Evolutionary conservation across 2,888 invertebrate species (phyloP).

Genomic region (Drosophila bunnanda): DNA sequence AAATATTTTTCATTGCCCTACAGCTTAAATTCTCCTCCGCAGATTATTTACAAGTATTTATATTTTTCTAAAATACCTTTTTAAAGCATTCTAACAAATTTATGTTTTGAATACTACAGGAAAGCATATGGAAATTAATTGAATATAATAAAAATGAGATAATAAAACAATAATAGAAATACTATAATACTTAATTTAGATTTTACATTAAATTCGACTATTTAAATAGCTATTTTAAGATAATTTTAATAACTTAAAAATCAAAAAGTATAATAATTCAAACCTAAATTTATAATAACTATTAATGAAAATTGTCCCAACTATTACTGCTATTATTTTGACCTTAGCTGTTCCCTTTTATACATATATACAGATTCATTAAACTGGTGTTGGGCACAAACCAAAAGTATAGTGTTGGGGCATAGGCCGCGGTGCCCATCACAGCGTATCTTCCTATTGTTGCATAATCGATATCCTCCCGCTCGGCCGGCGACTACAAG

Average conservation of each 20-base stretch:
- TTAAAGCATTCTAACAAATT: not conserved
- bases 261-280: too few relatives aligned
- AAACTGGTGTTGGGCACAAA: constrained; percentile 78
- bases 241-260: not conserved
- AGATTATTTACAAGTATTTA: too few relatives aligned
- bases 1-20: not conserved
- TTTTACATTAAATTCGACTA: too few relatives aligned
- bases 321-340: not conserved
- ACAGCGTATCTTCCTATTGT: constrained; percentile 87
- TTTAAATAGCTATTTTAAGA: not conserved
- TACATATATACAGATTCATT: constrained; percentile 9
- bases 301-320: not conserved
- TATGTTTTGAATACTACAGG: not conserved
- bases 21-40: not conserved
- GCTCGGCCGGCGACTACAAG: constrained; percentile 60
- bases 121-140: not conserved
- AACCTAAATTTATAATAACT: not conserved
- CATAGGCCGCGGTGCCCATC: constrained; percentile 87
- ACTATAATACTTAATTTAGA: not conserved
- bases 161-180: not conserved
- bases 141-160: not conserved
- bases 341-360: constrained; percentile 12
- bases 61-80: not conserved
- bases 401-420: constrained; percentile 88
- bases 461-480: constrained; percentile 85